Evolutionary conservation across 64 coral and sea anemone genomes (phyloP), one percentile per base, ranked within the genome.

Genomic region (Porites lutea): DNA sequence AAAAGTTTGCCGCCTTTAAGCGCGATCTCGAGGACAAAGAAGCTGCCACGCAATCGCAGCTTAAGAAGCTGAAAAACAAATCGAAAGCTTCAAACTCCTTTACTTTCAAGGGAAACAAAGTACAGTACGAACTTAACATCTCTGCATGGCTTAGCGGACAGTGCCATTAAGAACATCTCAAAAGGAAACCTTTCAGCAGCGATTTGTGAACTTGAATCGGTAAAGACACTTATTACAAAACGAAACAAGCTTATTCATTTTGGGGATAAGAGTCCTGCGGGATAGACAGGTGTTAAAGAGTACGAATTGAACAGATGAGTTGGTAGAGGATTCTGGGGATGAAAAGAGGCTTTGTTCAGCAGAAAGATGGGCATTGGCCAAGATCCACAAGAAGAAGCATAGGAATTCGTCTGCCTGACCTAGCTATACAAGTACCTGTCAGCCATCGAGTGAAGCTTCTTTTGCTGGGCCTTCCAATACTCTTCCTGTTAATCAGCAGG

Each of bases 61-160:
- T 37, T 37, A 37, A 94, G 23, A 94, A 83, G 77, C 53, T 94
- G 14, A 94, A 94, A 78, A 72, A 14, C 9, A 77, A 88, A 59
- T 68, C 92, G 9, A 93, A 94, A 65, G 92, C 78, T 52, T 3
- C 92, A 12, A 89, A 52, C 50, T 63, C 78, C 13, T 94, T 94
- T 48, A 65, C 81, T 23, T 94, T 82, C 64, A 93, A 93, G 43
- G 91, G 82, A 50, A 93, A 93, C 74, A 93, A 79, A 78, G 46
- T 93, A 47, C 91, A 93, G 74, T 93, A 68, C 71, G 74, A 87
- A 69, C 53, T 93, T 43, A 93, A 93, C 59, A 69, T 78, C 20
- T 57, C 49, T 93, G 14, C 81, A 78, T 5, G 63, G 80, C 58
- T 51, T 53, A 67, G 19, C 79, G 13, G 63, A 81, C 73, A 16